Conservation (phyloP, 1,140 invertebrate species). For the Condylostylus longicornis region DNA sequence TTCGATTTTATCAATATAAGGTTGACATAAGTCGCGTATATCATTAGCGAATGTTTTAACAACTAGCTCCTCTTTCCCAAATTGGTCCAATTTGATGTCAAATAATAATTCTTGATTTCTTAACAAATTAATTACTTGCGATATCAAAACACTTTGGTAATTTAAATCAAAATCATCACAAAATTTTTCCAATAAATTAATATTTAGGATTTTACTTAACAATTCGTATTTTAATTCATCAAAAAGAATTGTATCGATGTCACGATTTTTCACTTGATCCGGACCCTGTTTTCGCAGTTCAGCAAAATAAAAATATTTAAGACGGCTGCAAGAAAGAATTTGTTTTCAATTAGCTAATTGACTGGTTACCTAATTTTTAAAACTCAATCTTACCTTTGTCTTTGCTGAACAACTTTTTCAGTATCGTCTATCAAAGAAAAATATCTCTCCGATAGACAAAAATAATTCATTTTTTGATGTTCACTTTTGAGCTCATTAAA, state of each 20-base stretch:
- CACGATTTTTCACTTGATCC: constrained; percentile 19
- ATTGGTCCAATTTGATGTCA: constrained; percentile 21
- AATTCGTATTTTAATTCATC: constrained; percentile 25
- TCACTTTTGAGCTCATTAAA: constrained; percentile 21
- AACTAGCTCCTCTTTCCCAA: constrained; percentile 25
- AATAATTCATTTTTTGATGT: constrained; percentile 22
- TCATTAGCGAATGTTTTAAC: constrained; percentile 19
- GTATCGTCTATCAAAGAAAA: constrained; percentile 16
- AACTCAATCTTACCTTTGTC: constrained; percentile 15
- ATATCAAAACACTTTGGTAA: constrained; percentile 23
- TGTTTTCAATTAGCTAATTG: not conserved
- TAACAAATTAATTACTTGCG: constrained; percentile 22
- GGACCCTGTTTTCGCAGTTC: constrained; percentile 28
- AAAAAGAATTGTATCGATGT: constrained; percentile 24
- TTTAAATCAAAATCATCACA: constrained; percentile 25
- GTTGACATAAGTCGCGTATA: constrained; percentile 23
- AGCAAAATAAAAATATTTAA: constrained; percentile 26
- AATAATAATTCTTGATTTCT: constrained; percentile 21
- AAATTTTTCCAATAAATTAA: constrained; percentile 21
- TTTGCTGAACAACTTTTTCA: constrained; percentile 14
- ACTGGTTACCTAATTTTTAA: not conserved
- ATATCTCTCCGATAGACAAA: constrained; percentile 27
- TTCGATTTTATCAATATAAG: constrained; percentile 24
- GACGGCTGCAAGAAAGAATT: constrained; percentile 13
- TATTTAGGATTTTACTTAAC: constrained; percentile 22